Evolutionary conservation across 2,113 vertebrate genomes (phyloP).

Genomic region (Chaetorhynchus papuensis): DNA sequence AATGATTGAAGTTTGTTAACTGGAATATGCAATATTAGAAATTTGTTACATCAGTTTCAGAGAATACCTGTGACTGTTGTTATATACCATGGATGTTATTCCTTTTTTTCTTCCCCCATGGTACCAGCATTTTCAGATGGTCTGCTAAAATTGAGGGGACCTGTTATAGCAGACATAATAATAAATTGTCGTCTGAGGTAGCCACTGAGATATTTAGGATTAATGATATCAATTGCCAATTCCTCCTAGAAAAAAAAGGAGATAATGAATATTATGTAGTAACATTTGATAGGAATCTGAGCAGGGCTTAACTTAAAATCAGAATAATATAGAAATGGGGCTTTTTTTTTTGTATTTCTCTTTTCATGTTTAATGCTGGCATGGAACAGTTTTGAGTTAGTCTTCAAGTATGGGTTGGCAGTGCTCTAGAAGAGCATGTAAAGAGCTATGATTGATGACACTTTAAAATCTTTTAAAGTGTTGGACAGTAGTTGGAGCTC

Average conservation of each 20-base stretch:
- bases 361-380: neutral
- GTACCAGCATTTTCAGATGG: neutral
- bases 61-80: neutral
- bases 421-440: neutral
- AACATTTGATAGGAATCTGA: neutral
- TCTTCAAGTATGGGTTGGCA: neutral
- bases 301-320: neutral
- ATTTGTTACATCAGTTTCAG: neutral
- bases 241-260: neutral
- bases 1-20: neutral
- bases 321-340: neutral
- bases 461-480: constrained; percentile 6
- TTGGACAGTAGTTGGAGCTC: constrained; percentile 29
- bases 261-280: neutral
- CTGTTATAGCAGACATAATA: neutral
- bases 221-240: neutral
- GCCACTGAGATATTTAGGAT: neutral
- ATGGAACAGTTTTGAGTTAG: neutral
- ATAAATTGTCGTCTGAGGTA: neutral
- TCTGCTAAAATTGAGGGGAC: neutral
- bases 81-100: neutral
- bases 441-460: constrained; percentile 5
- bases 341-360: neutral
- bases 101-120: rapidly evolving
- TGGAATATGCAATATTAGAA: neutral